Conservation (phyloP, 30 jellyfish, hydroid and myxozoan genomes). For the Euphysa ruthae region DNA sequence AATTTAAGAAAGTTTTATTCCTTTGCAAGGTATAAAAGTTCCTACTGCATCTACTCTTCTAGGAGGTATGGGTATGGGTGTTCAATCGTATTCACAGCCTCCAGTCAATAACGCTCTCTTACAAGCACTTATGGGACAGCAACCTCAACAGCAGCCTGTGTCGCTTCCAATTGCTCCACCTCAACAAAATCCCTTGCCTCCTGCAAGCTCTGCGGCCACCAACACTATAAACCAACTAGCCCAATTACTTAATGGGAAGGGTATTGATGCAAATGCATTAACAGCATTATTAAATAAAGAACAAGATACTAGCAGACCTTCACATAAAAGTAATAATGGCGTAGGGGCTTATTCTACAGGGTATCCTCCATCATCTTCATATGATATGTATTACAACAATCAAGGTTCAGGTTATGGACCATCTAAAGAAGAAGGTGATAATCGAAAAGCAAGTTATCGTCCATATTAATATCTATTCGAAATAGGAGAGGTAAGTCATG, state of each 20-base stretch:
- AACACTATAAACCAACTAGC: constrained; percentile 20
- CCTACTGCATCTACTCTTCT: constrained; percentile 37
- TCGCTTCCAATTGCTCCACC: constrained; percentile 36
- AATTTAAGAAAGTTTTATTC: too few species aligned
- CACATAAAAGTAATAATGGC: constrained; percentile 11
- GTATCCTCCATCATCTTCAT: constrained; percentile 26
- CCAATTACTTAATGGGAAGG: constrained; percentile 11
- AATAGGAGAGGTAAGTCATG: too few species aligned
- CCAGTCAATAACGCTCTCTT: constrained; percentile 17
- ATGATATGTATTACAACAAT: constrained; percentile 27
- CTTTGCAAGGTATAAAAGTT: neutral
- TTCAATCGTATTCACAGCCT: neutral
- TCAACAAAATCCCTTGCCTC: neutral
- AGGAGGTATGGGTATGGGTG: neutral
- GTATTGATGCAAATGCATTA: constrained; percentile 27
- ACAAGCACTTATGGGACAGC: constrained; percentile 31
- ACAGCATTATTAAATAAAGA: constrained; percentile 19
- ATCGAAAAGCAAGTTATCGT: neutral
- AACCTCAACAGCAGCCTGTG: neutral
- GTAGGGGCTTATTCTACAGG: constrained; percentile 17
- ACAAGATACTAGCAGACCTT: neutral
- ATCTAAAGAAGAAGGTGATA: constrained; percentile 7
- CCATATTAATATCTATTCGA: constrained; percentile 16
- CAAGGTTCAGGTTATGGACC: constrained; percentile 13
- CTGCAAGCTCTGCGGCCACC: neutral